Evolutionary conservation across 2,888 invertebrate species (phyloP), one percentile per base, ranked within the genome.

Genomic region (Pyrocoelia pectoralis): DNA sequence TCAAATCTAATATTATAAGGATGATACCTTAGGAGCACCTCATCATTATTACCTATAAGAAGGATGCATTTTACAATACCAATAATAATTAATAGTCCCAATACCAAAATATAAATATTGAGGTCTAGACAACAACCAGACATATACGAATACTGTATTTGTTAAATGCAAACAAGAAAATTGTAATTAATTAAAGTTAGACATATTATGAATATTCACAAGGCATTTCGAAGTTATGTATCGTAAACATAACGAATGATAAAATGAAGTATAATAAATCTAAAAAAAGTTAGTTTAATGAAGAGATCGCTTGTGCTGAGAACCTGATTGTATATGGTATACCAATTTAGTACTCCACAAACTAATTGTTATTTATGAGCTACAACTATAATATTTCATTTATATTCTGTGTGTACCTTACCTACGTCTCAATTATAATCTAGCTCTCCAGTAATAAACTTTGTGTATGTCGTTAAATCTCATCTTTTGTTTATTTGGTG

Each of bases 321-420:
- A 76, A 75, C 74, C 73, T 72, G 76, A 75, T 73, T 71, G 73
- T 71, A 57, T 65, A 63, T 66, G 63, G 61, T 74, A 74, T 73
- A 74, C 74, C 76, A 75, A 77, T 77, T 77, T 77, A 75, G 70
- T 73, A 70, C 72, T 72, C 68, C 70, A 74, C 72, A 69, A 76
- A 73, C 76, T 77, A 78, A 78, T 78, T 78, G 77, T 78, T 77
- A 78, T 78, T 78, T 78, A 78, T 74, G 76, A 67, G 57, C 69
- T 54, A 66, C 68, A 67, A 68, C 70, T 68, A 70, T 75, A 77
- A 77, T 77, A 77, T 72, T 76, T 77, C 76, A 77, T 76, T 75
- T 74, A 74, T 74, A 74, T 76, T 69, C 68, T 67, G 57, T 67
- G 65, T 68, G 65, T 68, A 65, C 63, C 67, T 67, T 66, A 69